These are phyloP conservation scores for Leptodirus hochenwartii DNA, from an alignment of 2,888 invertebrate species.

Conservation along the genomic window DNA sequence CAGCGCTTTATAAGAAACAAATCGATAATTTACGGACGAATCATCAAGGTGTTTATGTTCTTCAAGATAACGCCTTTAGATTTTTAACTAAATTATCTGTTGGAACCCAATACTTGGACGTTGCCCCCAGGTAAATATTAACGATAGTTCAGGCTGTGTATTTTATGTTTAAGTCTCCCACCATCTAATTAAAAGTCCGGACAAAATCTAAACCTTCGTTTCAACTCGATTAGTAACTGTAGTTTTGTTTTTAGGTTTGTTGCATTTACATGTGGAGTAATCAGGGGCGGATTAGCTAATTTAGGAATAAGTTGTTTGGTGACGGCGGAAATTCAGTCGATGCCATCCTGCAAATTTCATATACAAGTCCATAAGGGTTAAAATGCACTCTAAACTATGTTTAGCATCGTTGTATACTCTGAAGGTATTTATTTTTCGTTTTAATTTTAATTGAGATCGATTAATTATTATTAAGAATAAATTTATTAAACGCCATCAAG, in stretches of 20 bases:
- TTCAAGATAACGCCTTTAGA: slow-evolving; percentile 90
- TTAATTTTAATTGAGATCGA: slow-evolving; percentile 2
- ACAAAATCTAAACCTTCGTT: too few species aligned
- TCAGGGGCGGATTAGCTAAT: slow-evolving; percentile 88
- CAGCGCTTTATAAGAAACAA: slow-evolving; percentile 93
- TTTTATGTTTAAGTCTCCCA: too few species aligned
- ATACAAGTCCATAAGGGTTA: slow-evolving; percentile 66
- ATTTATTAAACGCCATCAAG: too few species aligned
- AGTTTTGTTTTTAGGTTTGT: too few species aligned
- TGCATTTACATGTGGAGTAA: slow-evolving; percentile 89
- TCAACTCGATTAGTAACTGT: too few species aligned
- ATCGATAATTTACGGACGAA: slow-evolving; percentile 95
- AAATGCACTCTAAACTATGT: slow-evolving; percentile 10
- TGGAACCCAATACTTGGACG: slow-evolving; percentile 79
- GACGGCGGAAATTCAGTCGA: slow-evolving; percentile 81
- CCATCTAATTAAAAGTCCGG: too few species aligned
- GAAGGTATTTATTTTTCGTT: slow-evolving; percentile 1
- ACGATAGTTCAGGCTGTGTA: too few species aligned
- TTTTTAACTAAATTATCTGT: slow-evolving; percentile 77
- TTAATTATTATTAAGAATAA: background rate
- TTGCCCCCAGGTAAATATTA: slow-evolving; percentile 82
- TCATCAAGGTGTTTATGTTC: slow-evolving; percentile 94
- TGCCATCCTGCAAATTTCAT: slow-evolving; percentile 87
- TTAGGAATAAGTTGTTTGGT: slow-evolving; percentile 86
- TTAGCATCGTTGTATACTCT: slow-evolving; percentile 1